Base-by-base conservation (phyloP, 23 tunicate genomes). In the Styela plicata region DNA sequence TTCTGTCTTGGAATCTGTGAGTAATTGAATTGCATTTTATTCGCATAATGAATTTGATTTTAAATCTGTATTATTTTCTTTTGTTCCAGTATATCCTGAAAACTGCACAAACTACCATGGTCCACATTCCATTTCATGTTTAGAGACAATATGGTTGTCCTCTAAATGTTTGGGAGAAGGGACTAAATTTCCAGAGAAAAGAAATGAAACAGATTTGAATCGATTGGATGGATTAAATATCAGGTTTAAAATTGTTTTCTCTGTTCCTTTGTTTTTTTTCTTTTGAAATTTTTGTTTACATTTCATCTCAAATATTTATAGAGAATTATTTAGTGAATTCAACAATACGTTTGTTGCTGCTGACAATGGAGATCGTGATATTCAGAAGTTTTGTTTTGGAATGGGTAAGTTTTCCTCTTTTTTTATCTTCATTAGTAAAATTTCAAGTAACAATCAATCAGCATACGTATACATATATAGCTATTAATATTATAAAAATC, bases 1-100 rank as follows among this genome's bases (percentile, higher is more conserved):
- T 44, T 36, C 26, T 76, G 81, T 44, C 44, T 76, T 36, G 81
- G 81, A 1, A 76, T 76, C 69, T 27, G 81, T 76, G 36, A 76
- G 64, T 44, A n/a, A n/a, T n/a, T n/a, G n/a, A n/a, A n/a, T n/a
- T n/a, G n/a, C n/a, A n/a, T n/a, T n/a, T n/a, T n/a, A n/a, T n/a
- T n/a, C n/a, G n/a, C n/a, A n/a, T n/a, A n/a, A n/a, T n/a, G n/a
- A n/a, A n/a, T n/a, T n/a, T n/a, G n/a, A n/a, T n/a, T n/a, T n/a
- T n/a, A n/a, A n/a, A n/a, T n/a, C n/a, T n/a, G n/a, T n/a, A n/a
- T n/a, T n/a, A n/a, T n/a, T n/a, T n/a, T n/a, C n/a, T n/a, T n/a
- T 17, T 79, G 18, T 53, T 52, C 17, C 28, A 68, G 77, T 2
- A 3, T 71, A 71, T 71, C 77, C 77, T 5, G 35, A 71, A 30